These are phyloP conservation scores for Chirona hameri DNA, from an alignment of 2,888 invertebrate genomes.

Conservation along the genomic window DNA sequence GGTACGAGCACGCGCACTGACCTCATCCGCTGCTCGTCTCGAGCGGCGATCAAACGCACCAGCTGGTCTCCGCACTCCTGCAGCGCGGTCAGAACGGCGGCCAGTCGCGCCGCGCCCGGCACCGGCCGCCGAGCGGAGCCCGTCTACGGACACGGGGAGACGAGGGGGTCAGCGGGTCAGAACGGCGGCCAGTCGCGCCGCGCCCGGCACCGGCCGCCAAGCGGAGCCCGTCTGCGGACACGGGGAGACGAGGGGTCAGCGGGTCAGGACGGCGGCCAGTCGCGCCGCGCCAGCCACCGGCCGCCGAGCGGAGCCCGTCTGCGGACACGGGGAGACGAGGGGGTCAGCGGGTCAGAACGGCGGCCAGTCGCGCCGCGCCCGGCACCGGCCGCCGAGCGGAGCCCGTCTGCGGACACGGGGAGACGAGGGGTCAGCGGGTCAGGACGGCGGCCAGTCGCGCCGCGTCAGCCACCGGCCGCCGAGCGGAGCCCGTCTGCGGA, in stretches of 20 bases:
- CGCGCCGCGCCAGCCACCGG: background rate
- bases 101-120: background rate
- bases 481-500: background rate
- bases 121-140: background rate
- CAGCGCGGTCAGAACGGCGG: conserved; percentile 3
- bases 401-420: too few species aligned
- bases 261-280: background rate
- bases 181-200: background rate
- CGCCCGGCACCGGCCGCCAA: background rate
- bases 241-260: too few species aligned
- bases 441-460: background rate
- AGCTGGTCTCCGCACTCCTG: conserved; percentile 26
- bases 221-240: background rate
- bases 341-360: too few species aligned
- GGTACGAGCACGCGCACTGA: conserved; percentile 23
- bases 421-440: too few species aligned
- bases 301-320: background rate
- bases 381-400: too few species aligned
- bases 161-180: too few species aligned
- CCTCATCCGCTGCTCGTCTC: background rate
- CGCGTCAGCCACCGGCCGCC: background rate
- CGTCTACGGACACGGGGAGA: too few species aligned
- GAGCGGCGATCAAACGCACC: conserved; percentile 1
- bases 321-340: too few species aligned
- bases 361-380: too few species aligned